Percentiles rank a stretch among this genome's conserved stretches.
These are phyloP conservation scores for Semotilus atromaculatus DNA, from an alignment of 2,797 vertebrate genomes.

Conservation along the genomic window DNA sequence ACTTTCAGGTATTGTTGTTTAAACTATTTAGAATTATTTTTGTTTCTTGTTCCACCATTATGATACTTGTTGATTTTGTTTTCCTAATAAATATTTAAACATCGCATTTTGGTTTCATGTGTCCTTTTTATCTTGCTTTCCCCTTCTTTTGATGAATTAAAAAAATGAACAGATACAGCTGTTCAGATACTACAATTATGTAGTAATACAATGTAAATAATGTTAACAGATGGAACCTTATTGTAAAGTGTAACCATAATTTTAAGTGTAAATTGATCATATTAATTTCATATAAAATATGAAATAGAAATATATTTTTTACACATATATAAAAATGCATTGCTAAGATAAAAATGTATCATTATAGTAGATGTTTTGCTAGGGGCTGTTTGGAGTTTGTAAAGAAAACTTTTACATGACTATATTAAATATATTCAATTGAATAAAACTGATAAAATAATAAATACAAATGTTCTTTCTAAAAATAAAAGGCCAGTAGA, in stretches of 20 bases:
- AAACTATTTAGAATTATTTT: not conserved
- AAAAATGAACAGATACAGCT: too few relatives aligned
- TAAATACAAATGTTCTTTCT: not conserved
- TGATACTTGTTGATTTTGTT: not conserved
- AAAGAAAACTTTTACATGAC: not conserved
- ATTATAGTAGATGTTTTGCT: not conserved
- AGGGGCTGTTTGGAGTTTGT: not conserved
- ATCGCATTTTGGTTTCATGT: not conserved
- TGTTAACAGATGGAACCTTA: not conserved
- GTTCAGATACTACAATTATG: too few relatives aligned
- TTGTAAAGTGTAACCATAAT: not conserved
- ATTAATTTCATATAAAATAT: not conserved
- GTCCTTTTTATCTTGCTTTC: not conserved
- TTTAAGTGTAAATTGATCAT: not conserved
- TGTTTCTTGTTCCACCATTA: not conserved
- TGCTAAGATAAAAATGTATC: not conserved
- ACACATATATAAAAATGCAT: not conserved
- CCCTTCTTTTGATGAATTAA: not conserved
- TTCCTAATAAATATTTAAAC: too few relatives aligned
- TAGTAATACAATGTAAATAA: not conserved
- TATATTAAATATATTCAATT: not conserved
- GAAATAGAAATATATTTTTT: too few relatives aligned
- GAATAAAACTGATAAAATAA: not conserved
- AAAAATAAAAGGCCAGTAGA: not conserved
- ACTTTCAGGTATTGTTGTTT: not conserved